Evolutionary conservation across 2,113 vertebrate species (phyloP), one percentile per base, ranked within the genome.

Genomic region (Triplophysa dalaica): DNA sequence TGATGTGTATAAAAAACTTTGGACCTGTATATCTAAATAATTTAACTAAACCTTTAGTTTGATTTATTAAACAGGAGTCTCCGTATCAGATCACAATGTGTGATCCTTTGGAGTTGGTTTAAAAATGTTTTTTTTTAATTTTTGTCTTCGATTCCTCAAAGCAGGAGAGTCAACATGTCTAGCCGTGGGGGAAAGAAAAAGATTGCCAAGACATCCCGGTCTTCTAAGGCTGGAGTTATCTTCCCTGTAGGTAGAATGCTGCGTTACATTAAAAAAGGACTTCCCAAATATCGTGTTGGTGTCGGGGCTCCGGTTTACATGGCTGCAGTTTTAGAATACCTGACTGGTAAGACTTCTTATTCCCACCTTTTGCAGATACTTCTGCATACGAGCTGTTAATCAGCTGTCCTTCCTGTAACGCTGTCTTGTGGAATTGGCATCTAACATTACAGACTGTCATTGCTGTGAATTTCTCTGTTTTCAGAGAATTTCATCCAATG

Each of bases 131-230:
- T 14, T 16, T 14, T 52, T 2, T 17, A 48, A 7, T 66, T 11
- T 66, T 19, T 26, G 19, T 65, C 2, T 45, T 12, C 0, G 43
- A 64, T 16, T 62, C 50, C 9, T 9, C 24, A 86, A 69, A 43
- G 85, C 75, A 83, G 82, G 79, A 56, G 60, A 74, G 12, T 77
- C 87, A 88, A 85, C 88, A 99, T 99, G 97, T 98, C 97, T 24
- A 98, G 96, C 89, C 94, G 97, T 89, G 96, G 97, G 78, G 96
- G 95, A 85, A 99, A 99, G 93, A 99, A 99, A 93, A 99, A 98
- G 91, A 91, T 92, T 1, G 97, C 96, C 61, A 98, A 98, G 91
- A 97, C 95, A 19, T 98, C 98, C 11, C 92, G 98, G 85, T 99
- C 98, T 0, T 94, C 95, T 12, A 98, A 96, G 89, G 98, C 98